Conservation (phyloP, 2,888 invertebrate species). For the Lymantria dispar region DNA sequence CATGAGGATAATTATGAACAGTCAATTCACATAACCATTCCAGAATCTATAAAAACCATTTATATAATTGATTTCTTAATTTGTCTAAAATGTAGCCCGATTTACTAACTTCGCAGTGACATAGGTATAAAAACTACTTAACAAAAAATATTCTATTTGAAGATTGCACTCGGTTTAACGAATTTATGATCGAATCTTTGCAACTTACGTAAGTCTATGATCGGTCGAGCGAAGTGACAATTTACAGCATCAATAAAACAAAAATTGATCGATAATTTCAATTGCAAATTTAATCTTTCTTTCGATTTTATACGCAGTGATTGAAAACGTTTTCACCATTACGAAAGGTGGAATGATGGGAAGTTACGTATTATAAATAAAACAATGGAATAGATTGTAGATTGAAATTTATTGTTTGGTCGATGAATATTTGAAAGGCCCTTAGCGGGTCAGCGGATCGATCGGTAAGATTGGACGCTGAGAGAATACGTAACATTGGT, state of each 20-base stretch:
- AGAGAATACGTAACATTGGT: no score
- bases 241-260: conserved; percentile 1
- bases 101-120: no score
- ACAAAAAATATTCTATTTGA: conserved; percentile 1
- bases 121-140: background rate
- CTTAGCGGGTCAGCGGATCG: background rate
- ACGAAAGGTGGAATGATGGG: background rate
- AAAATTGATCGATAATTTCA: conserved; percentile 1
- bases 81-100: no score
- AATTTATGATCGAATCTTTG: conserved; percentile 13
- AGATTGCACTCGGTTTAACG: conserved; percentile 4
- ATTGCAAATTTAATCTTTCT: background rate
- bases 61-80: no score
- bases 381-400: background rate
- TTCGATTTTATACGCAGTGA: background rate
- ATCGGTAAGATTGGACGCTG: background rate
- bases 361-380: background rate
- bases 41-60: no score
- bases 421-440: background rate
- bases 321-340: background rate
- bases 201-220: conserved; percentile 18
- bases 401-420: background rate
- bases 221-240: conserved; percentile 13
- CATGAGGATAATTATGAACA: no score
- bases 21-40: no score